These are phyloP conservation scores for Drosophila baimaii DNA, from an alignment of 1,140 invertebrate species.

Conservation along the genomic window DNA sequence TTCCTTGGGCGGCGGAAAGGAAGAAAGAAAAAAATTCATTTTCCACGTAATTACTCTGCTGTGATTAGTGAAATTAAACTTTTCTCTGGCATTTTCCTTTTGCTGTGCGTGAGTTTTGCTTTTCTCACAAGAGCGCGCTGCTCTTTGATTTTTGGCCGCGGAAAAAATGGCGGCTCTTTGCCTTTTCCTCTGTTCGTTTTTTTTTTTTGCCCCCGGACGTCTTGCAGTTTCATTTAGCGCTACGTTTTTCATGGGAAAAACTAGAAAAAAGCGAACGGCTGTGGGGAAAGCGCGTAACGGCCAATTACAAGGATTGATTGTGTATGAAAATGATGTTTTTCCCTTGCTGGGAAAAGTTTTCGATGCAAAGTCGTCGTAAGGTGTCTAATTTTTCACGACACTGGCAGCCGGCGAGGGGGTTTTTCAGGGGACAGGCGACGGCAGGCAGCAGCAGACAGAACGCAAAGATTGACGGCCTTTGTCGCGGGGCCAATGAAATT, in stretches of 20 bases:
- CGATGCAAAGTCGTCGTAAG: slow-evolving; percentile 64
- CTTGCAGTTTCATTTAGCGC: slow-evolving; percentile 81
- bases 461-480: slow-evolving; percentile 70
- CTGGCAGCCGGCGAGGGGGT: slow-evolving; percentile 28
- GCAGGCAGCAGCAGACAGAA: slow-evolving; percentile 31
- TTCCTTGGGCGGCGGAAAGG: slow-evolving; percentile 32
- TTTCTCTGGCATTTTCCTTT: slow-evolving; percentile 78
- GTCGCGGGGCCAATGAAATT: slow-evolving; percentile 76
- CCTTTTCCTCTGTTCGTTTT: slow-evolving; percentile 13
- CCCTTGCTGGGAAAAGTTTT: slow-evolving; percentile 45
- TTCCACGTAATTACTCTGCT: slow-evolving; percentile 84
- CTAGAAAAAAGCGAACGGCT: slow-evolving; percentile 59
- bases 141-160: slow-evolving; percentile 70
- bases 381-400: slow-evolving; percentile 82
- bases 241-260: slow-evolving; percentile 84
- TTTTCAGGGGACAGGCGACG: background rate
- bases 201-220: slow-evolving; percentile 8
- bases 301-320: slow-evolving; percentile 84
- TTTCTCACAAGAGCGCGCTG: slow-evolving; percentile 43
- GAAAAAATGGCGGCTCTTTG: slow-evolving; percentile 68
- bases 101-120: slow-evolving; percentile 71
- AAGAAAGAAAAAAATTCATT: slow-evolving; percentile 76
- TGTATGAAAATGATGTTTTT: slow-evolving; percentile 82
- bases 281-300: slow-evolving; percentile 72
- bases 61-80: slow-evolving; percentile 85